Evolutionary conservation across 2,797 vertebrate species (phyloP).

Genomic region (Gila robusta): DNA sequence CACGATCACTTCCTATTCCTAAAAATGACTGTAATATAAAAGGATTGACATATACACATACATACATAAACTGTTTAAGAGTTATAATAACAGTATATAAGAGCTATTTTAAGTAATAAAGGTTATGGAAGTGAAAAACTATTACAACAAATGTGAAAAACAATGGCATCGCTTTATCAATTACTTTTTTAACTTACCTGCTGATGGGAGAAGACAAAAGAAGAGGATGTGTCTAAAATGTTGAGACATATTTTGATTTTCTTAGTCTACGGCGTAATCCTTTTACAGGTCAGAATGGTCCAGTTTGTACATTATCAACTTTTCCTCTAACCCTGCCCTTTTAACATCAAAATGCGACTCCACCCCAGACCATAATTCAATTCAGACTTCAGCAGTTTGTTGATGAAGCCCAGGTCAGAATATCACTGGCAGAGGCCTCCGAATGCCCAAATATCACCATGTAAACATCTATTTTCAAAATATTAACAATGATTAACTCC

Average conservation of each 20-base stretch:
- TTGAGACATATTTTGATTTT: conserved; percentile 2
- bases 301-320: not conserved
- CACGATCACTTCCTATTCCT: not conserved
- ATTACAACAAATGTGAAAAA: not conserved
- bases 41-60: not conserved
- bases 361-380: conserved; percentile 38
- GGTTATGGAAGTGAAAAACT: not conserved
- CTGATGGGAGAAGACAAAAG: conserved; percentile 37
- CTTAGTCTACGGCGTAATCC: not conserved
- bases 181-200: conserved; percentile 26
- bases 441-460: not conserved
- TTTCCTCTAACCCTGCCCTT: not conserved
- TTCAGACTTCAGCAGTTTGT: not conserved
- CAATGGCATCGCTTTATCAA: too few relatives aligned
- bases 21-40: not conserved
- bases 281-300: not conserved
- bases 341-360: not conserved
- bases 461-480: not conserved
- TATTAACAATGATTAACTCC: not conserved
- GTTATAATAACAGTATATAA: too few relatives aligned
- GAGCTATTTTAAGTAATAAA: not conserved
- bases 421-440: not conserved
- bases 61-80: not conserved
- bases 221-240: not conserved
- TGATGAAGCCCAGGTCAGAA: not conserved